Percentiles rank a stretch among this genome's conserved stretches.
phyloP scores from a whole-genome alignment of 2,113 vertebrate genomes.

The Zosterops japonicus region DNA sequence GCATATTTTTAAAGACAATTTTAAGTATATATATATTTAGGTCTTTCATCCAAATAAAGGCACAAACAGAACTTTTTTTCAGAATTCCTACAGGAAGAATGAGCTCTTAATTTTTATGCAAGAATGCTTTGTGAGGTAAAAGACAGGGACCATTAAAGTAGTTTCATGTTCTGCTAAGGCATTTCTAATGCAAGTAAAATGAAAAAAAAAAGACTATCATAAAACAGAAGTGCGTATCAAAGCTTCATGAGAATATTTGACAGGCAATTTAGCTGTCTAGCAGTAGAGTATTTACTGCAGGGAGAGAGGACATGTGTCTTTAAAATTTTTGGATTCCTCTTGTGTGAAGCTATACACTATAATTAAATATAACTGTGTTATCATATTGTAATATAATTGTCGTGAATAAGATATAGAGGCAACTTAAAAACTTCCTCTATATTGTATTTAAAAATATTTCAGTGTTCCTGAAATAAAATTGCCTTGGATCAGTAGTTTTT shows the following conservation, averaged over 20 bases:
- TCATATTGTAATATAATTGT: background rate
- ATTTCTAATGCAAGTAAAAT: conserved; percentile 29
- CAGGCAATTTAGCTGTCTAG: conserved; percentile 67
- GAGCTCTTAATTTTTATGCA: background rate
- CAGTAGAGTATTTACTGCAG: conserved; percentile 52
- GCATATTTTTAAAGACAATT: background rate
- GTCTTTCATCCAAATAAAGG: background rate
- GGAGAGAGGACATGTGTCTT: conserved; percentile 38
- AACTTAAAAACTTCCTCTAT: background rate
- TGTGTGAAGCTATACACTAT: background rate
- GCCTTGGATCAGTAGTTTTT: background rate
- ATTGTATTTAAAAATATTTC: background rate
- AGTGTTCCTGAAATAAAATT: background rate
- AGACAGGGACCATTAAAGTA: conserved; percentile 17
- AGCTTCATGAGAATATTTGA: conserved; percentile 38
- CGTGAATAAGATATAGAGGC: background rate
- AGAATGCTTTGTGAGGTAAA: background rate
- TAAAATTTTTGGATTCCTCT: background rate
- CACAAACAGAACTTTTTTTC: background rate
- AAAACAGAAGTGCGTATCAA: conserved; percentile 56
- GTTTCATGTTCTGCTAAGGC: conserved; percentile 31
- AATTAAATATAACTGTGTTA: conserved; percentile 12
- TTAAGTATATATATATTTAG: background rate
- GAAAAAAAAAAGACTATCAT: conserved; percentile 1
- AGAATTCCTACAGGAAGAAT: background rate